These are phyloP conservation scores for Otus scops DNA, from an alignment of 2,797 vertebrate genomes.

Conservation along the genomic window DNA sequence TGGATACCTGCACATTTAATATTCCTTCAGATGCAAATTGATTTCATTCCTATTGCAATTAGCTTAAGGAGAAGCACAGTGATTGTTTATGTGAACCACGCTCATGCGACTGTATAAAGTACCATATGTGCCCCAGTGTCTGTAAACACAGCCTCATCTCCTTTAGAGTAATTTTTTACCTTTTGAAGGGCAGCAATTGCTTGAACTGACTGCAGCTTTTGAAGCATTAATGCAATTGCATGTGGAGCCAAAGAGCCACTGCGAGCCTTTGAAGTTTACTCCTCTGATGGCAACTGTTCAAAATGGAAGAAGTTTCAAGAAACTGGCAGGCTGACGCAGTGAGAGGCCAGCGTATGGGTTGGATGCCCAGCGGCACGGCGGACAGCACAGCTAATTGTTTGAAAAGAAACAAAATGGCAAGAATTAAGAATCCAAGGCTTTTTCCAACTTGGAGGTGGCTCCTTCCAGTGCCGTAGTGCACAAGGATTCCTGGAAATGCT, in stretches of 20 bases:
- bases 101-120: background rate
- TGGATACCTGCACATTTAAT: background rate
- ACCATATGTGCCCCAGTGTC: background rate
- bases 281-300: background rate
- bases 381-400: background rate
- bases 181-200: background rate
- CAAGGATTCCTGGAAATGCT: background rate
- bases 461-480: background rate
- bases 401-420: background rate
- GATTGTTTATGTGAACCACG: rapidly evolving
- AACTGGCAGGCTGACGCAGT: background rate
- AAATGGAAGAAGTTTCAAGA: background rate
- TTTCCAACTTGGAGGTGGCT: background rate
- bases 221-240: background rate
- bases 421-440: background rate
- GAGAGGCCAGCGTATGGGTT: background rate
- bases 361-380: background rate
- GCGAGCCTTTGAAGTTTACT: background rate
- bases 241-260: background rate
- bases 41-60: background rate
- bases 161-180: background rate
- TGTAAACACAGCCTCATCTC: background rate
- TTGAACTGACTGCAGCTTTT: background rate
- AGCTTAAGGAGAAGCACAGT: background rate
- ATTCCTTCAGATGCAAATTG: background rate